These are phyloP conservation scores for Arizona elegans DNA, from an alignment of 2,113 vertebrate species.

Conservation along the genomic window DNA sequence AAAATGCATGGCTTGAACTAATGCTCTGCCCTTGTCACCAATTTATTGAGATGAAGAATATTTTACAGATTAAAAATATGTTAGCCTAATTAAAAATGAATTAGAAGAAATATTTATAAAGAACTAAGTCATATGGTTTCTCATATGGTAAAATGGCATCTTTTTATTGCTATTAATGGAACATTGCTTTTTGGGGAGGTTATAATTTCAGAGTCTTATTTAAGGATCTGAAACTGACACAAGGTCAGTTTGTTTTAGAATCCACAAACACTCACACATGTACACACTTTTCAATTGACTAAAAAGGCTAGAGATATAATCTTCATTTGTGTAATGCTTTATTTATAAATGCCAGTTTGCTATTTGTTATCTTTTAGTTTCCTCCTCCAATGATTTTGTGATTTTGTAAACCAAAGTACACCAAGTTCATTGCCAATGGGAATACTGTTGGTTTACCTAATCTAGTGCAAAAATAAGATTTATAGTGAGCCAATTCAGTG, in stretches of 20 bases:
- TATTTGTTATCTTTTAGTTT: conserved; percentile 20
- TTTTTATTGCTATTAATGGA: background rate
- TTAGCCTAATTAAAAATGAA: background rate
- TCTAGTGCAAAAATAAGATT: background rate
- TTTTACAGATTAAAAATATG: background rate
- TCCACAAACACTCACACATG: background rate
- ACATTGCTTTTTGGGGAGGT: background rate
- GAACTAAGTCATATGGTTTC: background rate
- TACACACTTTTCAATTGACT: background rate
- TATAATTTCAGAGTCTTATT: background rate
- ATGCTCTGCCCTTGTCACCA: background rate
- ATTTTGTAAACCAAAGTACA: conserved; percentile 29
- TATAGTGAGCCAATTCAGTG: background rate
- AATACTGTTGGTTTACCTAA: conserved; percentile 26
- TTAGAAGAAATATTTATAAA: background rate
- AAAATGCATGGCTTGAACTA: background rate
- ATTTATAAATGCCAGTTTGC: conserved; percentile 10
- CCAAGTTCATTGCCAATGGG: conserved; percentile 24
- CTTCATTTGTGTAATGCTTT: conserved; percentile 11
- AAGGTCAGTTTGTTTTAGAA: background rate
- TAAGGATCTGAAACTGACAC: background rate
- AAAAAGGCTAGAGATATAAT: background rate
- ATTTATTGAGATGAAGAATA: background rate
- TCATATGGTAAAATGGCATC: background rate
- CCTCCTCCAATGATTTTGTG: conserved; percentile 19